Evolutionary conservation across 2,113 vertebrate species (phyloP).

Genomic region (Tachysurus fulvidraco): DNA sequence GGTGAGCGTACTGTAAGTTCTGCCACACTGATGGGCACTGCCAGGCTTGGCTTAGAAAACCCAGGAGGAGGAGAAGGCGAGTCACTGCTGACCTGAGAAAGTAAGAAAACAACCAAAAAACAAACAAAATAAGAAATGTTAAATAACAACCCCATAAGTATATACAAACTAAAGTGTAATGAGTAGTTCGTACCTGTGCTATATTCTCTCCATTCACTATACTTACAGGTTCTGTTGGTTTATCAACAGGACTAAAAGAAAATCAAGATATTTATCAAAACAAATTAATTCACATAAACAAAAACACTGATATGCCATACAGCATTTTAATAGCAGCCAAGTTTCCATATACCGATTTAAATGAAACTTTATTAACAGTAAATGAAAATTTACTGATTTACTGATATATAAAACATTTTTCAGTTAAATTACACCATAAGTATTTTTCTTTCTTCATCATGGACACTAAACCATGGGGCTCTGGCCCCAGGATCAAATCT

Average conservation of each 20-base stretch:
- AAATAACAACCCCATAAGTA: not conserved
- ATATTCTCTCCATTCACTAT: conserved; percentile 94
- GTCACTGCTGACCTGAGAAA: conserved; percentile 85
- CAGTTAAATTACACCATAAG: not conserved
- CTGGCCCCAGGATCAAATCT: not conserved
- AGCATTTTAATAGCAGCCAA: not conserved
- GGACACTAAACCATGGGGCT: not conserved
- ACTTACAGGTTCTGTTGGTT: conserved; percentile 91
- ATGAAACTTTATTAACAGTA: no score
- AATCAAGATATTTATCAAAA: not conserved
- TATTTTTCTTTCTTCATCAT: not conserved
- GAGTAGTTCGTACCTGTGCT: conserved; percentile 83
- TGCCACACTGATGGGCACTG: conserved; percentile 90
- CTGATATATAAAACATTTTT: not conserved
- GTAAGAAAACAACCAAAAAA: not conserved
- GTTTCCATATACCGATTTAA: not conserved
- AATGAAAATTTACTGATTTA: not conserved
- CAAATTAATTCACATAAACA: not conserved
- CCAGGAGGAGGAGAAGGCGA: conserved; percentile 96
- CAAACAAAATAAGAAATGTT: not conserved
- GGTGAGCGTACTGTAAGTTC: conserved; percentile 93
- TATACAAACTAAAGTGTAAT: not conserved
- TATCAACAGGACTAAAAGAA: conserved; percentile 88
- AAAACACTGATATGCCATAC: not conserved
- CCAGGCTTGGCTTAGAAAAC: conserved; percentile 90